Evolutionary conservation across 1,140 invertebrate genomes (phyloP), one percentile per base, ranked within the genome.

Genomic region (Metopolophium dirhodum): DNA sequence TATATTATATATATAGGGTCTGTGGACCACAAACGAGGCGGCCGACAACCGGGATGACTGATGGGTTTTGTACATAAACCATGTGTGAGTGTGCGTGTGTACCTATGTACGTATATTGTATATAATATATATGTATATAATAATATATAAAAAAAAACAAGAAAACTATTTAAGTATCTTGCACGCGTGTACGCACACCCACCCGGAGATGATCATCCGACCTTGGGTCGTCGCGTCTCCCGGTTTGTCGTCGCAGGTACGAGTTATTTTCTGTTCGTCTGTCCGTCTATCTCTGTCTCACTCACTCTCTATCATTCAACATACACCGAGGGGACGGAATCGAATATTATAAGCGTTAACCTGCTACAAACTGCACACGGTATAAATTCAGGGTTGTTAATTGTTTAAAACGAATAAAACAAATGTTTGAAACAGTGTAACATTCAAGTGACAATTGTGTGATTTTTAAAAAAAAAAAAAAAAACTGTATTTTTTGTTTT

Each of bases 111-210:
- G 4, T 68, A 23, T 57, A 26, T 57, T 57, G 23, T 26, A 57
- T 57, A 57, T 26, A 9, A 23, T 23, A 77, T n/a, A 68, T n/a
- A 37, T 37, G 2, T 37, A n/a, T n/a, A n/a, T n/a, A n/a, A n/a
- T n/a, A n/a, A n/a, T n/a, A n/a, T n/a, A n/a, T n/a, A n/a, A n/a
- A 26, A 35, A 77, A 20, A 68, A 30, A 68, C 11, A 20, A 77
- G 61, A 77, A 77, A 77, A 77, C 61, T 77, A 77, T 77, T 77
- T 77, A 35, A 77, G 61, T n/a, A 77, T 77, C 61, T 77, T 77
- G 22, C 14, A n/a, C 61, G 30, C 61, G 61, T 77, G 61, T 77
- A n/a, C n/a, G 30, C 30, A n/a, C 61, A 77, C 61, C 61, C 61
- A 77, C 61, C 61, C 61, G 61, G 18, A 77, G 61, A 77, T 77